phyloP scores from a whole-genome alignment of 2,113 vertebrate species.

The Corydoras sp. region DNA sequence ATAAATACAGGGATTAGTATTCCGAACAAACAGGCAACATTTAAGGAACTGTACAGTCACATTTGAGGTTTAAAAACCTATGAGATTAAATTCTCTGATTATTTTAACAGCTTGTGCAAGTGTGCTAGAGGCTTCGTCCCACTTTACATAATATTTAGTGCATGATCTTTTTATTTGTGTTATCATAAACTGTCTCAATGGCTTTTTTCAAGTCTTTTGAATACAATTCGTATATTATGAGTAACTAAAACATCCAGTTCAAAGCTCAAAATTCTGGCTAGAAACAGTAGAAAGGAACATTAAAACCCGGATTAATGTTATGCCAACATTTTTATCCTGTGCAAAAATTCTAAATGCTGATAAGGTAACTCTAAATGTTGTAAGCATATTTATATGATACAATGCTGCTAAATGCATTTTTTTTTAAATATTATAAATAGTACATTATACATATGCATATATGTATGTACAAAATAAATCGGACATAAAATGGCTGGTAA shows the following conservation, averaged over 20 bases:
- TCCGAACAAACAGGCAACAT: conserved; percentile 67
- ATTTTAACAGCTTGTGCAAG: conserved; percentile 28
- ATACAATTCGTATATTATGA: neutral
- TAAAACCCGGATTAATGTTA: conserved; percentile 55
- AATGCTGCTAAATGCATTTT: conserved; percentile 73
- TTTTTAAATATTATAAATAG: conserved; percentile 90
- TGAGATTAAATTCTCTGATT: neutral
- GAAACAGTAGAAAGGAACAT: conserved; percentile 4
- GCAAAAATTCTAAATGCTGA: conserved; percentile 85
- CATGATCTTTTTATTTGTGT: neutral
- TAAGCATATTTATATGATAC: conserved; percentile 89
- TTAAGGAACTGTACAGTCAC: conserved; percentile 68
- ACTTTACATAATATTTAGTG: conserved; percentile 14
- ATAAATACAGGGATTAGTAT: conserved; percentile 80
- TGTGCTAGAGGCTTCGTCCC: conserved; percentile 7
- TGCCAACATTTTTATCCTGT: conserved; percentile 61
- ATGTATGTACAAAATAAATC: too few species aligned
- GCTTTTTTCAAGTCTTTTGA: neutral
- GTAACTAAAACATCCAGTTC: conserved; percentile 22
- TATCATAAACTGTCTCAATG: conserved; percentile 5
- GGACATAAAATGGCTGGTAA: conserved; percentile 5
- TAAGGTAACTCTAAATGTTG: conserved; percentile 89
- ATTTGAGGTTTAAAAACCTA: conserved; percentile 28
- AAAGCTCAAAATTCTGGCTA: neutral
- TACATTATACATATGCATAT: conserved; percentile 60